Evolutionary conservation across 2,113 vertebrate genomes (phyloP), one percentile per base, ranked within the genome.

Genomic region (Meriones unguiculatus): DNA sequence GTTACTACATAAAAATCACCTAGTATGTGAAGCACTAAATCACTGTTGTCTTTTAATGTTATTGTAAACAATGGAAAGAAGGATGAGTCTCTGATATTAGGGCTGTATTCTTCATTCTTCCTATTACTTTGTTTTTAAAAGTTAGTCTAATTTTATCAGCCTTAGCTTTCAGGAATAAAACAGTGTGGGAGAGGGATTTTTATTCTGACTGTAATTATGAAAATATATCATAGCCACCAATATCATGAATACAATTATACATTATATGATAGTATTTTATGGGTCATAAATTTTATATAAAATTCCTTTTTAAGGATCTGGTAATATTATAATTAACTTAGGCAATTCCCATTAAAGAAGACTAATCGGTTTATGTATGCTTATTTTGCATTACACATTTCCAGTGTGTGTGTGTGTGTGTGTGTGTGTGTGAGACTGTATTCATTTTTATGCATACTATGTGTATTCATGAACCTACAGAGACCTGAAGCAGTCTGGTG

Each of bases 131-230:
- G 22, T 54, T 93, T 59, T 85, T 54, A 90, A 90, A 93, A 78
- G 15, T 76, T 50, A 93, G 7, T 35, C 12, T 91, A 64, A 91
- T 70, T 78, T 90, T 32, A 93, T 28, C 11, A 95, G 12, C 15
- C 10, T 28, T 9, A 62, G 6, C 1, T 95, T 95, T 84, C 64
- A 92, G 11, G 90, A 95, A 20, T 78, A 92, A 91, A 97, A 67
- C 2, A 52, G 46, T 77, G 9, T 2, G 7, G 6, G 17, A 5
- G 15, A n/a, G 25, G 6, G 13, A 14, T 77, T 91, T 94, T 32
- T 64, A 32, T 76, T 96, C 80, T 81, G 25, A 5, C 52, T 69
- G 0, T 64, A 90, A 57, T 46, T 30, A 81, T 25, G 80, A 90
- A 54, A 41, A 20, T 92, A 86, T 17, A 50, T 64, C 20, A 75